These are phyloP conservation scores for Hololepta plana DNA, from an alignment of 2,888 invertebrate genomes.

Conservation along the genomic window DNA sequence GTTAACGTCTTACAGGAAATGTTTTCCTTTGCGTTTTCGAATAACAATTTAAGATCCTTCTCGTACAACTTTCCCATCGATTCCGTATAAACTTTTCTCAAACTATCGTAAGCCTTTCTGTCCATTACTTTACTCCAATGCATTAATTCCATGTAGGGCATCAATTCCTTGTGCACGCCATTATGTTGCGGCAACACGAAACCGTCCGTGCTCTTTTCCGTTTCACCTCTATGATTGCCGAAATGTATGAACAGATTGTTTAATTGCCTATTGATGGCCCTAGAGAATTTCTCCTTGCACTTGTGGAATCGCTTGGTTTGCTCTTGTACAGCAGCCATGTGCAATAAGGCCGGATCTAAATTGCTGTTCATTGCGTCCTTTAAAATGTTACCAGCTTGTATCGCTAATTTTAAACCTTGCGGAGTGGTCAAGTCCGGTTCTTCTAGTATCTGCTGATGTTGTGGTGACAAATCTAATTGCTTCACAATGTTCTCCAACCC, in stretches of 20 bases:
- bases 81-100: slow-evolving; percentile 66
- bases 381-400: slow-evolving; percentile 53
- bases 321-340: slow-evolving; percentile 61
- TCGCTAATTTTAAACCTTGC: slow-evolving; percentile 40
- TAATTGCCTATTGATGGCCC: slow-evolving; percentile 71
- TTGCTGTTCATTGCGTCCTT: slow-evolving; percentile 55
- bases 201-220: slow-evolving; percentile 31
- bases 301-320: slow-evolving; percentile 63
- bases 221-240: slow-evolving; percentile 54
- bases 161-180: slow-evolving; percentile 69
- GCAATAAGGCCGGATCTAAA: slow-evolving; percentile 41
- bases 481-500: slow-evolving; percentile 58
- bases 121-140: slow-evolving; percentile 80
- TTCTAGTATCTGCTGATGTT: slow-evolving; percentile 33
- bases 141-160: slow-evolving; percentile 79
- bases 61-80: slow-evolving; percentile 79
- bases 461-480: slow-evolving; percentile 11
- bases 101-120: slow-evolving; percentile 58
- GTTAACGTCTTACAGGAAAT: slow-evolving; percentile 16
- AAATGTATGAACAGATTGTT: slow-evolving; percentile 92
- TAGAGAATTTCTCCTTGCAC: slow-evolving; percentile 61
- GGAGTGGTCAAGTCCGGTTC: slow-evolving; percentile 54
- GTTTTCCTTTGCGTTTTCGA: slow-evolving; percentile 51
- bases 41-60: slow-evolving; percentile 60
- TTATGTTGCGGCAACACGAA: slow-evolving; percentile 58